phyloP scores from a whole-genome alignment of 1,140 invertebrate genomes.

The Halictus rubicundus region DNA sequence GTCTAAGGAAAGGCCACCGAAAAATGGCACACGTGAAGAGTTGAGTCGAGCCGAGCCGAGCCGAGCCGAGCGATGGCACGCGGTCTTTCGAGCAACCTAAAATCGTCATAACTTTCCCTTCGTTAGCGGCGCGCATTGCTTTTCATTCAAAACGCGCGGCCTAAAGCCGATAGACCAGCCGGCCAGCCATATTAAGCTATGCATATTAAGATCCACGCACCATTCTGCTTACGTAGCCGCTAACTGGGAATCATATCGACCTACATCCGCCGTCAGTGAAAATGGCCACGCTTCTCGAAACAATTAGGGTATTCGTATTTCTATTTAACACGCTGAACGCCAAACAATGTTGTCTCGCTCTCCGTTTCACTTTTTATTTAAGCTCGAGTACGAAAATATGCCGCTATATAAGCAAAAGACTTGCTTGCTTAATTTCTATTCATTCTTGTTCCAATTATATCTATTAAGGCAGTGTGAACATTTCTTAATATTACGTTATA shows the following conservation, averaged over 20 bases:
- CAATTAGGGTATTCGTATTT: neutral
- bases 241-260: slow-evolving; percentile 39
- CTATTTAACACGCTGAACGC: too few species aligned
- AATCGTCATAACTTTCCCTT: slow-evolving; percentile 62
- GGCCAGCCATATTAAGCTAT: slow-evolving; percentile 34
- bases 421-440: too few species aligned
- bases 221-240: slow-evolving; percentile 41
- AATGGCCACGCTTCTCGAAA: slow-evolving; percentile 13
- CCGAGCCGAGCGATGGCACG: neutral
- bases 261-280: slow-evolving; percentile 40
- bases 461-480: too few species aligned
- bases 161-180: slow-evolving; percentile 21
- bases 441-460: too few species aligned
- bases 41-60: too few species aligned
- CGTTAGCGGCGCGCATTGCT: slow-evolving; percentile 22
- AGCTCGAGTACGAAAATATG: too few species aligned
- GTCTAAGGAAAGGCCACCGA: slow-evolving; percentile 27
- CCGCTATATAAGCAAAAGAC: too few species aligned
- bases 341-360: too few species aligned
- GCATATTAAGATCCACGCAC: slow-evolving; percentile 55
- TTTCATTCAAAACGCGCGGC: slow-evolving; percentile 46
- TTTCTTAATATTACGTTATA: too few species aligned
- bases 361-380: too few species aligned
- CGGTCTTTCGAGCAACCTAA: neutral
- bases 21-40: slow-evolving; percentile 4